Conservation (phyloP, 2,888 invertebrate genomes). For the Celastrina argiolus region DNA sequence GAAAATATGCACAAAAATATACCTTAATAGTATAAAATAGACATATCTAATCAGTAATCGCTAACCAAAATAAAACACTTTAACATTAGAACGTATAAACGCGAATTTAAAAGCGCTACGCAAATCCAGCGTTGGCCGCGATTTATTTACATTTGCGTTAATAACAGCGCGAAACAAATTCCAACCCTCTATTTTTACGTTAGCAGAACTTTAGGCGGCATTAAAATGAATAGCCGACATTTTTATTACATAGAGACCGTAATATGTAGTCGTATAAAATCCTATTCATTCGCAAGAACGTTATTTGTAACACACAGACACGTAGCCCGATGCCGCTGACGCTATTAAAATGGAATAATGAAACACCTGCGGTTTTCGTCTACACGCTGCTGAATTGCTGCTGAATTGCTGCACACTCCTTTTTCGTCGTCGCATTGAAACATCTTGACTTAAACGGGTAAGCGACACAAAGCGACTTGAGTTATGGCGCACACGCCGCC, state of each 20-base stretch:
- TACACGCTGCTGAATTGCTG: slow-evolving; percentile 35
- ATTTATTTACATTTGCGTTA: slow-evolving; percentile 18
- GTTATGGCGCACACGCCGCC: slow-evolving; percentile 1
- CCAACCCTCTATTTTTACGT: slow-evolving; percentile 20
- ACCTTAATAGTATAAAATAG: too few relatives aligned
- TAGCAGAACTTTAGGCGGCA: slow-evolving; percentile 24
- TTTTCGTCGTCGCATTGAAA: slow-evolving; percentile 23
- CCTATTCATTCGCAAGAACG: slow-evolving; percentile 35
- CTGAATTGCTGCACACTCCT: slow-evolving; percentile 28
- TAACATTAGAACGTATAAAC: background rate
- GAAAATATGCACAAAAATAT: too few relatives aligned
- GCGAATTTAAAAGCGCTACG: background rate
- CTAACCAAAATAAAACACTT: background rate
- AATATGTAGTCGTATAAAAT: slow-evolving; percentile 31
- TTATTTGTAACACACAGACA: slow-evolving; percentile 40
- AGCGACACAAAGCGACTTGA: slow-evolving; percentile 24
- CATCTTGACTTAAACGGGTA: slow-evolving; percentile 24
- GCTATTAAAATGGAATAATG: slow-evolving; percentile 74
- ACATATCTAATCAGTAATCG: background rate
- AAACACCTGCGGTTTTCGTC: slow-evolving; percentile 71
- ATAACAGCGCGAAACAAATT: slow-evolving; percentile 16
- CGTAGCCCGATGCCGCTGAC: slow-evolving; percentile 57
- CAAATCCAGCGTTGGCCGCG: background rate
- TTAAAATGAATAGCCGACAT: slow-evolving; percentile 29
- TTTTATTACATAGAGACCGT: slow-evolving; percentile 30